Evolutionary conservation across 2,888 invertebrate species (phyloP), one percentile per base, ranked within the genome.

Genomic region (Stenodema calcarata): DNA sequence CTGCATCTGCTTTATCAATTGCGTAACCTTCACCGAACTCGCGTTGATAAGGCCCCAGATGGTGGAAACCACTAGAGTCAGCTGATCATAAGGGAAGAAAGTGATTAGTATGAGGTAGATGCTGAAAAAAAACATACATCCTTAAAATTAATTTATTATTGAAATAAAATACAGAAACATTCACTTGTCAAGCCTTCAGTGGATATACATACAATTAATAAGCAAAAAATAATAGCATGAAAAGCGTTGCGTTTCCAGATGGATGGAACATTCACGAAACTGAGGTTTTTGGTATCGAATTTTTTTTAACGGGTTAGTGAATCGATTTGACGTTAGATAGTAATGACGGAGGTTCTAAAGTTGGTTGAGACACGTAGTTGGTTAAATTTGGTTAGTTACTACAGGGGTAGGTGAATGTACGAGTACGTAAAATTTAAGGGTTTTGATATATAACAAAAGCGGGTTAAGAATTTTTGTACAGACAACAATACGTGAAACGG

Each of bases 71-170:
- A 28, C n/a, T 35, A 16, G 41, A 41, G 73, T 73, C n/a, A 73
- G 30, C 35, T 73, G 30, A 41, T 73, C 73, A 12, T 73, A 1
- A 73, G 18, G n/a, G n/a, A 73, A 35, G 35, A 73, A 73, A 35
- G n/a, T 44, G 78, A 78, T 11, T 23, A 62, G 18, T 18, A 54
- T 54, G 18, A 54, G 23, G n/a, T 54, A 23, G 18, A 18, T 23
- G 62, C 62, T 62, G 62, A 78, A 44, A 42, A 70, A 82, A 69
- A 82, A 82, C 80, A 69, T 69, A 82, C 82, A 42, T 82, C 16
- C 62, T 82, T 82, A 69, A 82, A 69, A 82, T 82, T 82, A 82
- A 69, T 82, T 82, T 82, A 82, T 82, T 82, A 35, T 18, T 18
- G 54, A 54, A 80, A 80, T 28, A 12, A 78, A 27, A 30, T 28